Evolutionary conservation across 2,113 vertebrate genomes (phyloP), one percentile per base, ranked within the genome.

Genomic region (Pedetes capensis): DNA sequence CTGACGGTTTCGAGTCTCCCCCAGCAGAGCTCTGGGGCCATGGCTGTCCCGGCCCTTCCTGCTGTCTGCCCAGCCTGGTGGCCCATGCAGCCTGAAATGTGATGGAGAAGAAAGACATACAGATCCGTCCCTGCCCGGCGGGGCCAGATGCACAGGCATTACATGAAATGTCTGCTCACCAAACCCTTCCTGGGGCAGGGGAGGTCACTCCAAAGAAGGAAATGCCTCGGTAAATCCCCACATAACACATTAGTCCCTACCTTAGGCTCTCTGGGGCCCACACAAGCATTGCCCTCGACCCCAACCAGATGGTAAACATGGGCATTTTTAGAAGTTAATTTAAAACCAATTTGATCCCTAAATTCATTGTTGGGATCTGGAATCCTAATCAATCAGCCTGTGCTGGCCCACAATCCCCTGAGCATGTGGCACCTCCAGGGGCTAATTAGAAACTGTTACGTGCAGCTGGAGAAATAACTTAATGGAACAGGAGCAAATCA

Each of bases 271-370:
- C 96, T 25, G 44, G 96, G 87, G 96, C 97, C 97, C 95, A n/a
- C n/a, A n/a, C n/a, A 91, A 85, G 95, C 95, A 89, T 93, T 95
- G 94, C 94, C 96, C 66, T 53, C 86, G 91, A 97, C 97, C 97
- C 96, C 97, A 98, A 97, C 97, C 97, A 98, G 98, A 98, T 96
- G 98, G 97, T 97, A 98, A 98, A 98, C 95, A 97, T 63, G 97
- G 98, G 96, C 96, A 94, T 95, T 98, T 97, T 63, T 2, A 97
- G 94, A 98, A 98, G 97, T 98, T 98, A 97, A 98, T 98, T 98
- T 97, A 98, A 98, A 98, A 90, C 95, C 96, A 96, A 96, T 89
- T 96, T 89, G 97, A 96, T 97, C 95, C 94, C 95, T 89, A 97
- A 98, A 97, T 96, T 96, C 96, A 90, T 76, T 92, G 94, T 96